A percentile compares a stretch with the other conserved stretches of the same genome.
These are phyloP conservation scores for Tragelaphus oryx DNA, from an alignment of 2,797 vertebrate genomes.

Conservation along the genomic window DNA sequence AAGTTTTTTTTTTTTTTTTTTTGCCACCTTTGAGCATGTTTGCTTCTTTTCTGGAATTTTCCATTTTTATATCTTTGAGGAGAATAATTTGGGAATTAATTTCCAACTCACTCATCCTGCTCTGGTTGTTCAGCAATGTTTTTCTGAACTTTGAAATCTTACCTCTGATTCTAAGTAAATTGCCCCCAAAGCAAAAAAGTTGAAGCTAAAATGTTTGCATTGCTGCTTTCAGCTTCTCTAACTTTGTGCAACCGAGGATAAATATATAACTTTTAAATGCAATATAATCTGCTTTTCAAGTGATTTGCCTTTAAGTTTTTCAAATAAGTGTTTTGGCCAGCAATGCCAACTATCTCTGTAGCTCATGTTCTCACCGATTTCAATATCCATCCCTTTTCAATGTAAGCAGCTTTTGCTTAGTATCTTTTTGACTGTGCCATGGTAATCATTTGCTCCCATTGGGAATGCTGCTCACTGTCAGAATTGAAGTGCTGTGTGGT, in stretches of 20 bases:
- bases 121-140: slow-evolving; percentile 17
- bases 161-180: slow-evolving; percentile 47
- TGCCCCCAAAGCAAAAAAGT: neutral
- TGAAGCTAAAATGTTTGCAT: slow-evolving; percentile 42
- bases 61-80: neutral
- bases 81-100: slow-evolving; percentile 42
- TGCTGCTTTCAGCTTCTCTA: slow-evolving; percentile 21
- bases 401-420: slow-evolving; percentile 10
- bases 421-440: neutral
- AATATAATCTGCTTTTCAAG: slow-evolving; percentile 30
- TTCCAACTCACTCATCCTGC: slow-evolving; percentile 5
- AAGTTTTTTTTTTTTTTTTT: neutral
- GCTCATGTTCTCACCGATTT: neutral
- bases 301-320: slow-evolving; percentile 32
- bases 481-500: neutral
- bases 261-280: neutral
- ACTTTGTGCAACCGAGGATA: neutral
- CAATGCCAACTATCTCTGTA: slow-evolving; percentile 12
- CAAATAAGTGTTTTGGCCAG: neutral
- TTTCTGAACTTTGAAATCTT: slow-evolving; percentile 41
- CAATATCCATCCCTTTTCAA: neutral
- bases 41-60: slow-evolving; percentile 17
- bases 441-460: neutral
- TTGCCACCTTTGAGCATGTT: neutral
- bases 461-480: neutral